Evolutionary conservation across 1,140 invertebrate genomes (phyloP).

Genomic region (Mycetomoellerius zeteki): DNA sequence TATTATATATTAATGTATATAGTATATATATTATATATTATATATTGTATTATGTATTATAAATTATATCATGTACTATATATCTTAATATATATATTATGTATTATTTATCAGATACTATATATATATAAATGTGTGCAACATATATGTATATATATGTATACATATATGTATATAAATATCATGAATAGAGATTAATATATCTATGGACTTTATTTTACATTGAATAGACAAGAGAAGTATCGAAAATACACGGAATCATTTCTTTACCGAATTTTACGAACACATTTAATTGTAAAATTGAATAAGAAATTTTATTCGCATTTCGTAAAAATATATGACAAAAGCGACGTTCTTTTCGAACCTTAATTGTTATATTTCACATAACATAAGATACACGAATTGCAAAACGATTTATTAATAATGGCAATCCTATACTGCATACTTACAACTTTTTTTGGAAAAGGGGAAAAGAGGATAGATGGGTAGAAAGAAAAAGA

Average conservation of each 20-base stretch:
- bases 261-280: background rate
- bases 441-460: background rate
- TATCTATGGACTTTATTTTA: background rate
- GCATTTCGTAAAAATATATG: background rate
- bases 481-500: conserved; percentile 28
- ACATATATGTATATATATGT: no score
- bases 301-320: background rate
- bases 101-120: background rate
- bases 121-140: background rate
- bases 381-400: background rate
- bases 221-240: background rate
- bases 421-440: background rate
- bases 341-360: background rate
- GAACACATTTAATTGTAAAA: background rate
- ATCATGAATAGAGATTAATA: background rate
- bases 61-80: no score
- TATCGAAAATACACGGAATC: background rate
- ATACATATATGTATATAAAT: background rate
- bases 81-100: background rate
- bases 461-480: background rate
- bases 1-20: background rate
- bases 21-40: no score
- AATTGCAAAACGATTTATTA: background rate
- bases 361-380: background rate
- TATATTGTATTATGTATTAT: background rate